Evolutionary conservation across 2,797 vertebrate genomes (phyloP).

Genomic region (Poecile montanus): DNA sequence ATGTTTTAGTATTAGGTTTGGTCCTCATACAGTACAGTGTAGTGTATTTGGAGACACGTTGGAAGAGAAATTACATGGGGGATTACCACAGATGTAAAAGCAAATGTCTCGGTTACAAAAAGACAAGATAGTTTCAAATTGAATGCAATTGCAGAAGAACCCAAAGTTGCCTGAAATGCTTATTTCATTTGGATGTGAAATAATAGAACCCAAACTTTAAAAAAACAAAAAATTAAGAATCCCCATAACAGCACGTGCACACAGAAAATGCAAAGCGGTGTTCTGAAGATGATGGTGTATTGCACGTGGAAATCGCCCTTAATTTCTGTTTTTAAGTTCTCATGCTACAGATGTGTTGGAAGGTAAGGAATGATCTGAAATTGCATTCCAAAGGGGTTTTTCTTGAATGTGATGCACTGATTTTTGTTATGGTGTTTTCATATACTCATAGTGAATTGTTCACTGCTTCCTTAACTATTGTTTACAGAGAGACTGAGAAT

Average conservation of each 20-base stretch:
- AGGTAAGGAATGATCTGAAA: constrained; percentile 66
- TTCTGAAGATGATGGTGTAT: constrained; percentile 39
- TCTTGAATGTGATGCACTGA: constrained; percentile 88
- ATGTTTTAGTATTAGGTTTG: constrained; percentile 7
- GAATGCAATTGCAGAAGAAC: constrained; percentile 32
- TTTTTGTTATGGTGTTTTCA: constrained; percentile 76
- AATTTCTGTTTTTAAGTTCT: constrained; percentile 64
- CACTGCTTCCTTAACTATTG: constrained; percentile 79
- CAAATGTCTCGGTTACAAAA: constrained; percentile 37
- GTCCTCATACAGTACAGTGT: neutral
- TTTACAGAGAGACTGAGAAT: constrained; percentile 82
- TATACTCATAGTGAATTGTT: constrained; percentile 74
- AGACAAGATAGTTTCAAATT: constrained; percentile 38
- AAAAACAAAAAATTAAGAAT: neutral
- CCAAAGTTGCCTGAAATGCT: neutral
- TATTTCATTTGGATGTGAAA: constrained; percentile 25
- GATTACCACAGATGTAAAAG: constrained; percentile 47
- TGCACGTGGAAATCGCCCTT: constrained; percentile 40
- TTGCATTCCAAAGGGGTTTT: constrained; percentile 69
- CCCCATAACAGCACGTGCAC: constrained; percentile 9
- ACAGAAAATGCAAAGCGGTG: constrained; percentile 35
- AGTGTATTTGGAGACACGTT: neutral
- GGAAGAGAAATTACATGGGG: constrained; percentile 29
- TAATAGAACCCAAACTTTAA: constrained; percentile 22
- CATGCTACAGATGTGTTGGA: constrained; percentile 57